Conservation (phyloP, 2,113 vertebrate species). For the Antidorcas marsupialis region DNA sequence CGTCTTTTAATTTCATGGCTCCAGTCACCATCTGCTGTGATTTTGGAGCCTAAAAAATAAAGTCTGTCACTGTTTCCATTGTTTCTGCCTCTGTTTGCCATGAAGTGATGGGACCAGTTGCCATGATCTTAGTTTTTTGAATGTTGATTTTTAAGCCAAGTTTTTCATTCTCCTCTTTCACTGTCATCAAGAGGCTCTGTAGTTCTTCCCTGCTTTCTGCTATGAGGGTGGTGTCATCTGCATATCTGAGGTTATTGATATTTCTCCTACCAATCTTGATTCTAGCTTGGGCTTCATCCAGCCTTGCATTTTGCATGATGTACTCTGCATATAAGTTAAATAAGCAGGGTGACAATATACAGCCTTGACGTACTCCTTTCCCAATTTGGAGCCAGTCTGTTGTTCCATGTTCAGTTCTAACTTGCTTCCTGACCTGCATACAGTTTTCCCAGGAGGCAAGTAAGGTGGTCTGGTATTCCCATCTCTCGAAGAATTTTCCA, state of each 20-base stretch:
- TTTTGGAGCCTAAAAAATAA: not conserved
- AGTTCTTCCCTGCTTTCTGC: not conserved
- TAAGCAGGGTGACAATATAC: not conserved
- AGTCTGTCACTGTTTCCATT: not conserved
- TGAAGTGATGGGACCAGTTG: not conserved
- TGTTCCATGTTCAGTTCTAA: not conserved
- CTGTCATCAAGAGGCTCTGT: not conserved
- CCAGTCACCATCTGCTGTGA: not conserved
- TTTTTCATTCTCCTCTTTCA: not conserved
- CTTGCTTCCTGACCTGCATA: not conserved
- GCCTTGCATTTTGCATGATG: rapidly evolving
- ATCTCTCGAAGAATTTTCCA: not conserved
- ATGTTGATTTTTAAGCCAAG: not conserved
- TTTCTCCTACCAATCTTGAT: not conserved
- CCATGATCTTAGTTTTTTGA: not conserved
- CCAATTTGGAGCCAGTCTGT: not conserved
- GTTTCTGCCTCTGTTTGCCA: not conserved
- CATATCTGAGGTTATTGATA: not conserved
- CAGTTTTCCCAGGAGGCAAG: not conserved
- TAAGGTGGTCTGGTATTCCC: not conserved
- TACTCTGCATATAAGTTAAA: not conserved
- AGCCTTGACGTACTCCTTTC: not conserved
- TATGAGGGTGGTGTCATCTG: not conserved
- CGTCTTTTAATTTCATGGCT: not conserved
- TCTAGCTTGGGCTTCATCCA: not conserved